Percentiles rank a stretch among this genome's conserved stretches.
These are phyloP conservation scores for Megamerina dolium DNA, from an alignment of 2,888 invertebrate genomes.

Conservation along the genomic window DNA sequence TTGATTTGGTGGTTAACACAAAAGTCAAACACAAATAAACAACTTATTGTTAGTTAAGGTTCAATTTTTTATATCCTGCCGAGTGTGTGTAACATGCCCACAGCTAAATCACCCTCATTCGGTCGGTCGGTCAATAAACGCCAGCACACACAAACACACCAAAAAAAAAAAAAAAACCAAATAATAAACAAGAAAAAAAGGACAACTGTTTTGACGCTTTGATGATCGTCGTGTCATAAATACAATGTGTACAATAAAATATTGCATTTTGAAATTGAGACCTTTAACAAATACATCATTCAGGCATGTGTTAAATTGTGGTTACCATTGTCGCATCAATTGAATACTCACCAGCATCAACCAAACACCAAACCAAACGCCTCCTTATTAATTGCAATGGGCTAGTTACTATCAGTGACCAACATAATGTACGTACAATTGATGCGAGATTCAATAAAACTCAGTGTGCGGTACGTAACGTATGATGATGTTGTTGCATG, in stretches of 20 bases:
- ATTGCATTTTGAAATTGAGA: slow-evolving; percentile 16
- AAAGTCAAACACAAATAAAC: slow-evolving; percentile 6
- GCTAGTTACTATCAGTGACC: too few species aligned
- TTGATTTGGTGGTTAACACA: neutral
- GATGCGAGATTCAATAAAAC: too few species aligned
- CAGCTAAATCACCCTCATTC: slow-evolving; percentile 8
- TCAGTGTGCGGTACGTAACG: too few species aligned
- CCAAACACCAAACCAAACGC: too few species aligned
- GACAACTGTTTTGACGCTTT: slow-evolving; percentile 1
- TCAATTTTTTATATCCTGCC: neutral
- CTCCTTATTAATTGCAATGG: too few species aligned
- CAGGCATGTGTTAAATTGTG: slow-evolving; percentile 10
- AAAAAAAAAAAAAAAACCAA: slow-evolving; percentile 1
- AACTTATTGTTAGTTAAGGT: slow-evolving; percentile 5
- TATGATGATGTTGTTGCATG: too few species aligned
- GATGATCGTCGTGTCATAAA: too few species aligned
- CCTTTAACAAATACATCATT: slow-evolving; percentile 16
- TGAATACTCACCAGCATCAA: too few species aligned
- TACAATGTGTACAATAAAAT: too few species aligned
- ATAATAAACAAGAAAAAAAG: neutral
- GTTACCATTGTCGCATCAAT: neutral
- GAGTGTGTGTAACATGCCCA: slow-evolving; percentile 4
- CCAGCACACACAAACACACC: neutral
- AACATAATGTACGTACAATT: too few species aligned
- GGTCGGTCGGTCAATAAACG: neutral